Evolutionary conservation across 35 echinoderm and acorn worm genomes (phyloP).

Genomic region (Ophiothrix spiculata): DNA sequence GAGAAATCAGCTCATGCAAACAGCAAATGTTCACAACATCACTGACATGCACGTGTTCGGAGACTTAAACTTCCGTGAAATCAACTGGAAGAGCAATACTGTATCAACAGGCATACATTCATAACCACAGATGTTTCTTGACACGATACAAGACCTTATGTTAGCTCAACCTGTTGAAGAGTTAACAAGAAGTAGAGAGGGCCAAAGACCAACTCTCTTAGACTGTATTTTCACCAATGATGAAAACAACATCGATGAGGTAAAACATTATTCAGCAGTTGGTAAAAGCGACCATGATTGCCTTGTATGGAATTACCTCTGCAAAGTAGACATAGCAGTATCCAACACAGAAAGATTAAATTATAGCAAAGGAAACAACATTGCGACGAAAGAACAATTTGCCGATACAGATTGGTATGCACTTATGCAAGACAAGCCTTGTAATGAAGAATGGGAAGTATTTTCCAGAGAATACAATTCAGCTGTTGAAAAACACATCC

Average conservation of each 20-base stretch:
- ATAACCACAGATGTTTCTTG: slow-evolving; percentile 1
- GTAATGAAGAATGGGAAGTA: neutral
- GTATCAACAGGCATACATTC: neutral
- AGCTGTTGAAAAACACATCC: neutral
- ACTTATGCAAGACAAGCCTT: too few relatives aligned
- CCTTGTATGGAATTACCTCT: slow-evolving; percentile 2
- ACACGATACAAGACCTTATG: neutral
- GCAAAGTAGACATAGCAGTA: neutral
- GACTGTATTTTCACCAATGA: slow-evolving; percentile 18
- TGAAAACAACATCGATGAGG: neutral
- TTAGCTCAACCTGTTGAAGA: neutral
- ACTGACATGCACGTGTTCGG: neutral
- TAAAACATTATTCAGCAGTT: neutral
- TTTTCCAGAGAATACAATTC: neutral
- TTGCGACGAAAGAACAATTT: neutral
- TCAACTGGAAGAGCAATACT: neutral
- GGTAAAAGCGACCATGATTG: slow-evolving; percentile 53
- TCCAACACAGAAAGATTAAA: neutral
- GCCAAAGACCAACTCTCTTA: neutral
- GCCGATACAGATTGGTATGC: neutral
- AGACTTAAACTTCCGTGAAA: neutral
- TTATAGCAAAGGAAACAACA: neutral
- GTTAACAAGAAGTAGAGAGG: neutral
- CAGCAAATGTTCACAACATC: neutral
- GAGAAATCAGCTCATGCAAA: too few relatives aligned